Base-by-base conservation (phyloP, 1,140 invertebrate species). In the Diploscapter pachys region DNA sequence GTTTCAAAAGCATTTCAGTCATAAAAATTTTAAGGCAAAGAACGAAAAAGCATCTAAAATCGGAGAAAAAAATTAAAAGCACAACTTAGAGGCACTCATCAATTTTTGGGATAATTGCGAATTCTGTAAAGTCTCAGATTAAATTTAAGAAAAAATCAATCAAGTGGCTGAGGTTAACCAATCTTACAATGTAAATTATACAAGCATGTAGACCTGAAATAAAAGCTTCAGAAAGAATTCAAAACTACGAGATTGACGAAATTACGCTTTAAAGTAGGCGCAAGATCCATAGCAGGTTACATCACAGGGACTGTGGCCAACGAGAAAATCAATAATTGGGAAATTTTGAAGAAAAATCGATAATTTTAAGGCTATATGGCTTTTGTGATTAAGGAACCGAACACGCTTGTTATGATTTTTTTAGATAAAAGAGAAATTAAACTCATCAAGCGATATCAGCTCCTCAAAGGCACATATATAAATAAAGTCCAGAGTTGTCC, bases 221-320 rank as follows among this genome's bases (percentile, higher is more conserved):
- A 31, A 31, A 31, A 31, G 31, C 31, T 31, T 31, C 31, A 31
- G 31, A 31, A 31, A 31, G 31, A 31, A 31, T 31, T 31, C 0
- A 31, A 31, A 31, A 31, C 31, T 31, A 31, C 31, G 31, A 31
- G 31, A 31, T 31, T 31, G 31, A 31, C 31, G 31, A 31, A 31
- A 31, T 31, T 31, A 31, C 31, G 31, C 31, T 31, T 31, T 31
- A 31, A 31, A 31, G 31, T 31, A 31, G 31, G 31, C 31, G 63
- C 51, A 13, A 65, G 63, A 65, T 65, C 8, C 63, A 65, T 52
- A 68, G 66, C 66, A 68, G 66, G 66, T 68, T 68, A 68, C 66
- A 68, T 53, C 66, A 54, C 66, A 64, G 8, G 51, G 6, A 55
- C 57, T 68, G 11, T 31, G 53, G 66, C 57, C 66, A 68, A 68